Base-by-base conservation (phyloP, 2,888 invertebrate genomes). In the Atherix ibis region DNA sequence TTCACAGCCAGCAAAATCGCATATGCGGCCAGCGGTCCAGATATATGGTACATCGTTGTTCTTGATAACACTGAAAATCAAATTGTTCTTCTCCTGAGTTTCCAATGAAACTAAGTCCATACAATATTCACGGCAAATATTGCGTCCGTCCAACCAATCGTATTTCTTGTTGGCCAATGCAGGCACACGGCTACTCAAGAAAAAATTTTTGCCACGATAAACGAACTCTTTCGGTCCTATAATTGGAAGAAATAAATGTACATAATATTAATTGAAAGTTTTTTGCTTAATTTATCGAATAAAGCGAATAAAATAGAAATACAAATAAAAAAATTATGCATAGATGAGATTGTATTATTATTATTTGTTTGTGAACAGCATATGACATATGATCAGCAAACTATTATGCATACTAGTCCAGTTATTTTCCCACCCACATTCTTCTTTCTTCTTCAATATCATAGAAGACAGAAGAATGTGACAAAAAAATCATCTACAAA, bases 1-100 rank as follows among this genome's bases (percentile, higher is more conserved):
- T 57, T 87, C 85, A 60, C 89, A 89, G 39, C 89, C 88, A 56
- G 85, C 85, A 70, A 89, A 89, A 68, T 89, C 88, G 54, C 89
- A 89, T 38, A 88, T 72, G 47, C 88, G 78, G 34, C 88, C 89
- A 4, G 84, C 83, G 10, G 89, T 88, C 88, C 89, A 89, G 53
- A 89, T 89, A 67, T 87, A 89, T 3, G 87, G 85, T 30, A 85
- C 80, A 56, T 87, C 83, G 47, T 84, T 83, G 60, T 83, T 80
- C 60, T 84, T 83, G 45, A 87, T 84, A 27, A 85, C 70, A 60
- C 77, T 79, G 73, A 82, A 85, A 60, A 87, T 75, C 51, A 87
- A 73, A 62, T 87, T 85, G 56, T 88, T 87, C 59, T 89, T 84
- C 56, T 85, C 84, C 62, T 87, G 84, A 9, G 82, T 80, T 60